Base-by-base conservation (phyloP, 2,797 vertebrate genomes). In the Propithecus perrieri region DNA sequence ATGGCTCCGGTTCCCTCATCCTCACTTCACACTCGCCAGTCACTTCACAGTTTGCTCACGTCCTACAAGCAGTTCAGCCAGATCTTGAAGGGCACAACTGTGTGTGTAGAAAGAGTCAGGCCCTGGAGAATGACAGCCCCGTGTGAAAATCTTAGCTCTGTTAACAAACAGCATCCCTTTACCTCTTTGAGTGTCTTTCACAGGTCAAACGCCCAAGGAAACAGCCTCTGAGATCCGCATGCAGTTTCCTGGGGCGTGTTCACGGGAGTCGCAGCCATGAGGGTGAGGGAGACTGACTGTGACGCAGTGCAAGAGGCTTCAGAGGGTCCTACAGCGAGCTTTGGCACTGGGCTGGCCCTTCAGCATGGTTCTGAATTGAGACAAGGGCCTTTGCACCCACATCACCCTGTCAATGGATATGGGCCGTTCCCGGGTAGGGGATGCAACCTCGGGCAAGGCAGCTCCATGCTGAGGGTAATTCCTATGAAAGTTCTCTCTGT, bases 1-100 rank as follows among this genome's bases (percentile, higher is more conserved):
- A 12, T 35, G 30, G 46, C 38, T 84, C 79, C 18, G 2, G 6
- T n/a, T 79, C 63, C 71, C 53, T 30, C 38, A 50, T 75, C 61
- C 1, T 26, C 22, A 8, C 0, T 0, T 76, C 30, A 35, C 0
- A 7, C 50, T 91, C 5, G 0, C 9, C n/a, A 55, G 75, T 75
- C 75, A 67, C 55, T 43, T 50, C 26, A 50, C 8, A 61, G 30
- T 88, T 78, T 91, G 38, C 35, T 93, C 17, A 9, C 4, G 30
- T 75, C 81, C 72, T 71, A 0, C 38, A 57, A 78, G 43, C 57
- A 46, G n/a, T 33, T 80, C 53, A 50, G 63, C 30, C 26, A 94
- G 84, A 80, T 7, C 61, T 81, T 35, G 20, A 65, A n/a, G 74
- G 28, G 28, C 30, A 48, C 33, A 38, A 30, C 9, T 7, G 11